Evolutionary conservation across 2,888 invertebrate species (phyloP).

Genomic region (Craniophora ligustri): DNA sequence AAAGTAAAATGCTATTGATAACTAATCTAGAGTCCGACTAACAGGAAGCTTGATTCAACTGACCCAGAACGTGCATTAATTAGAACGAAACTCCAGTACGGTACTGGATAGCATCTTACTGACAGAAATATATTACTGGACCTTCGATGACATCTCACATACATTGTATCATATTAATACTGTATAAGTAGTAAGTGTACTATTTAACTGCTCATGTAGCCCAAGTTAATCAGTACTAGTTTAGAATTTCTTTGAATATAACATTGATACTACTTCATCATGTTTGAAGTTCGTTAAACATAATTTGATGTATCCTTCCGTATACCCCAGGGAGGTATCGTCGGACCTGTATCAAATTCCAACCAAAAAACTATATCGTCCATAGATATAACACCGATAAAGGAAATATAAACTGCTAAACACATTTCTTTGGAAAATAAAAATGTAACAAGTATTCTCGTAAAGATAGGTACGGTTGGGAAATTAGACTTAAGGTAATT

Average conservation of each 20-base stretch:
- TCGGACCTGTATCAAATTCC: neutral
- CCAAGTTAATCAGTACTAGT: neutral
- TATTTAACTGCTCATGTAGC: neutral
- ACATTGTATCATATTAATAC: no score
- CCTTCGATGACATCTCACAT: slow-evolving; percentile 35
- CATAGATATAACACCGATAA: neutral
- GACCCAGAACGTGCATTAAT: slow-evolving; percentile 37
- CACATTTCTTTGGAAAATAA: neutral
- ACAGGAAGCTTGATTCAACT: slow-evolving; percentile 36
- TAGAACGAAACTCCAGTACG: slow-evolving; percentile 29
- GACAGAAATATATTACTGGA: slow-evolving; percentile 25
- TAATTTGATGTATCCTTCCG: neutral
- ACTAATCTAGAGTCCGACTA: slow-evolving; percentile 29
- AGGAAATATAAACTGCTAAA: neutral
- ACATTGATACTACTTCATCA: no score
- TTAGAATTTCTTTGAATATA: neutral
- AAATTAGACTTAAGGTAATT: no score
- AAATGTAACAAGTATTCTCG: neutral
- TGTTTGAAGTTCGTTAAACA: neutral
- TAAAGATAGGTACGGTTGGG: no score
- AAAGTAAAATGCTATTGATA: slow-evolving; percentile 26
- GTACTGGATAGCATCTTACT: slow-evolving; percentile 34
- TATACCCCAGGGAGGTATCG: slow-evolving; percentile 5
- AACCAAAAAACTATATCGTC: neutral
- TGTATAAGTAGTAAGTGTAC: slow-evolving; percentile 21